Percentiles rank a stretch among this genome's conserved stretches.
These are phyloP conservation scores for Echinops telfairi DNA, from an alignment of 2,113 vertebrate species.

Conservation along the genomic window DNA sequence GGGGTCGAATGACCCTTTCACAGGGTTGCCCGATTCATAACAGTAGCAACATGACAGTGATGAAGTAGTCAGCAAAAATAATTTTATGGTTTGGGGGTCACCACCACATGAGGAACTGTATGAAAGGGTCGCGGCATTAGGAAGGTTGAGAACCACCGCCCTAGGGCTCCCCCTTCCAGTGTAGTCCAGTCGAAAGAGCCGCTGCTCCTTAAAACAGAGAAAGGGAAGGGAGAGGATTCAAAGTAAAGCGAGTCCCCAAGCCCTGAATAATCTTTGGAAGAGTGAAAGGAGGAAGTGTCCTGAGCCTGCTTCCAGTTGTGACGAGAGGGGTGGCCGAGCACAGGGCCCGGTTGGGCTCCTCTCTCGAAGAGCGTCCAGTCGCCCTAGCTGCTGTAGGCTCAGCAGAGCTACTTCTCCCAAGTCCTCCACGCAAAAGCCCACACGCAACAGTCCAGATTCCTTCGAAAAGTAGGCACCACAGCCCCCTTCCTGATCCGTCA, in stretches of 20 bases:
- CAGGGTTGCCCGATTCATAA: no score
- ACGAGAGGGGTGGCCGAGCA: background rate
- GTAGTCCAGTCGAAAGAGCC: background rate
- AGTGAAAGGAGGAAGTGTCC: background rate
- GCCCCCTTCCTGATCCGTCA: background rate
- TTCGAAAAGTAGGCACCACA: background rate
- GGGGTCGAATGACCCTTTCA: no score
- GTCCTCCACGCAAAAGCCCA: background rate
- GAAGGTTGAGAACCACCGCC: no score
- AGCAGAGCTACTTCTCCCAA: accelerated
- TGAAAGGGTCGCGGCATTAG: no score
- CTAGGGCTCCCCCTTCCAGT: background rate
- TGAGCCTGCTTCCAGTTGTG: background rate
- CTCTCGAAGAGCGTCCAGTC: background rate
- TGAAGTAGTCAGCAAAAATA: no score
- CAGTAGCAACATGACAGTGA: no score
- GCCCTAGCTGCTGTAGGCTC: background rate
- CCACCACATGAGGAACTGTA: no score
- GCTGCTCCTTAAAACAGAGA: background rate
- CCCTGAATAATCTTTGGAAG: background rate
- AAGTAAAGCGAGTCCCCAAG: background rate
- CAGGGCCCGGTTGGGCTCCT: background rate
- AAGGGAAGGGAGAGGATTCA: background rate
- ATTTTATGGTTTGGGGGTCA: no score
- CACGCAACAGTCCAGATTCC: accelerated